These are phyloP conservation scores for Epiblema foenella DNA, from an alignment of 2,888 invertebrate species.

Conservation along the genomic window DNA sequence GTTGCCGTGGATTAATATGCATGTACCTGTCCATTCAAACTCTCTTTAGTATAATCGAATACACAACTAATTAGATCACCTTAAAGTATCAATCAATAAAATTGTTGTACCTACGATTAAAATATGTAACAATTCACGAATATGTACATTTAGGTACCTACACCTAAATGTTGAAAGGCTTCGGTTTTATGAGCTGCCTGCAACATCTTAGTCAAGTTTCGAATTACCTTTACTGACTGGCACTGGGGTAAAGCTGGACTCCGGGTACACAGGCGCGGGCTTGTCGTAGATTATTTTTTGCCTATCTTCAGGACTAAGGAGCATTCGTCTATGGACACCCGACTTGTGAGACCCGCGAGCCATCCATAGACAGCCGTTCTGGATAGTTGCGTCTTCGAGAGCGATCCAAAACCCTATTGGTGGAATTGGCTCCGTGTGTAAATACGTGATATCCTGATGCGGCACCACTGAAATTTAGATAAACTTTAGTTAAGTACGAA, in stretches of 20 bases:
- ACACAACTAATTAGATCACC: not conserved
- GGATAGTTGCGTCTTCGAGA: slow-evolving; percentile 94
- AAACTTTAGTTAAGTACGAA: not conserved
- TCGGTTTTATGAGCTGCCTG: not conserved
- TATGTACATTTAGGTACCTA: no score
- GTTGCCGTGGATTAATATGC: slow-evolving; percentile 95
- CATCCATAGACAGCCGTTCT: slow-evolving; percentile 98
- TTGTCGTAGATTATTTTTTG: slow-evolving; percentile 88
- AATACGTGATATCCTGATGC: slow-evolving; percentile 95
- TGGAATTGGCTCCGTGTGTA: slow-evolving; percentile 93
- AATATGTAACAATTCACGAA: not conserved
- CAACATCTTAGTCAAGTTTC: not conserved
- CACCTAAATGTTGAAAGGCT: no score
- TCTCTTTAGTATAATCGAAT: not conserved
- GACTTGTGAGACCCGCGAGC: slow-evolving; percentile 96
- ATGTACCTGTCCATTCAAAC: slow-evolving; percentile 86
- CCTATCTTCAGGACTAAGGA: slow-evolving; percentile 88
- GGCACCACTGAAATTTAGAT: slow-evolving; percentile 84
- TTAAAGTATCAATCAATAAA: not conserved
- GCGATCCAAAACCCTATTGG: slow-evolving; percentile 98
- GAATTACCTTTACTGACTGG: slow-evolving; percentile 92
- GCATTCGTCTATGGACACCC: slow-evolving; percentile 89
- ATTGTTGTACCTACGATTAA: not conserved
- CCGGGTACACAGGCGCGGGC: slow-evolving; percentile 88
- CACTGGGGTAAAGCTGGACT: slow-evolving; percentile 90